Base-by-base conservation (phyloP, 2,888 invertebrate species). In the Drosophila tanythrix region DNA sequence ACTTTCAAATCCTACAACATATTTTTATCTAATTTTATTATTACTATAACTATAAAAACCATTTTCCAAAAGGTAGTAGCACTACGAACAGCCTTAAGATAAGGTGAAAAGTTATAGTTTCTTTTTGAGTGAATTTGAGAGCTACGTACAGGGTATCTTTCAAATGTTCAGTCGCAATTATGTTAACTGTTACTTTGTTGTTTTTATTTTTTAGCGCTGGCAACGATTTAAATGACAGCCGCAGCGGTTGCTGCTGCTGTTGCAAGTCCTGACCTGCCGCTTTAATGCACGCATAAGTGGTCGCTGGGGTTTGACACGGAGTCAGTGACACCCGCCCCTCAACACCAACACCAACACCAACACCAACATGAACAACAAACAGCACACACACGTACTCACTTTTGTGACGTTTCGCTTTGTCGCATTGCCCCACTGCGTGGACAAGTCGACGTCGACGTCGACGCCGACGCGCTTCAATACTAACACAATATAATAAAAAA, bases 261-360 rank as follows among this genome's bases (percentile, higher is more conserved):
- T 51, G 63, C 64, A 69, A 58, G 67, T 68, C 70, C 68, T 74
- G 83, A 76, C 52, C 87, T 88, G 87, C 79, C 87, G 87, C 87
- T 88, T 81, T 86, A 87, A 68, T 88, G 84, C 70, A 73, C 79
- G 70, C 74, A 74, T 71, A 88, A 87, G 88, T 86, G 88, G 83
- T 78, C 88, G 73, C 87, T 74, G 70, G 84, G 79, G 88, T 50
- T 67, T 70, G 65, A 70, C 78, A 66, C 71, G 71, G 38, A 69
- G 76, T 40, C 73, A 59, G n/a, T 58, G 73, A 67, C 76, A 58
- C 61, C 59, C 51, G 56, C 50, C 69, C 46, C 60, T 46, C 57
- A 27, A 25, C 35, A 46, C 29, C 59, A 29, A 50, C 56, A 50
- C 38, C n/a, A 50, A 38, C 25, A 25, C 29, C 21, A 59, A 40